Base-by-base conservation (phyloP, 2,888 invertebrate genomes). In the Perizoma flavofasciatum region DNA sequence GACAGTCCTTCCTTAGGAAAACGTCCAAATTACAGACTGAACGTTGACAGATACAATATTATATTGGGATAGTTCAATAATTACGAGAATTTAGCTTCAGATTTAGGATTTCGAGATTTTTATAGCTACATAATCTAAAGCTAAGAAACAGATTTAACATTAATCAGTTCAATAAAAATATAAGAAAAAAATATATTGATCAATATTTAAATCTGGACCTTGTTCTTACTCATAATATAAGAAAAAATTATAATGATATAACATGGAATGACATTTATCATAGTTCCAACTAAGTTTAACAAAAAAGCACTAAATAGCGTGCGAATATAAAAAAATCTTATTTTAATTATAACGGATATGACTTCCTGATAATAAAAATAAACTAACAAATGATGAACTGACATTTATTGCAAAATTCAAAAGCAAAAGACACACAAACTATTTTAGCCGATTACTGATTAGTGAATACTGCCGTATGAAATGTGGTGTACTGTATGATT, bases 321-420 rank as follows among this genome's bases (percentile, higher is more conserved):
- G 22, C 22, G 22, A 22, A 22, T 55, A 22, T 55, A 22, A 11
- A 62, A 48, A 8, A 57, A 11, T 45, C 39, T 8, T 40, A 46
- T 37, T 49, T 47, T 46, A 11, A 9, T n/a, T 6, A 43, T 22
- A 49, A 34, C 48, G 52, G 61, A 61, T 54, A 61, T 56, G 64
- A 61, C 48, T 8, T 10, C 0, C 10, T 22, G 22, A 22, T 37
- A 49, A 39, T 39, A 39, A 7, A 39, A 39, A 39, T 39, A 39
- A 39, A 7, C 39, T 39, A 39, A 39, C 39, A 39, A 39, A 6
- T 39, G 7, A 39, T 39, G 7, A 39, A 7, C 39, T 39, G 7
- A 39, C 39, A 39, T 4, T 7, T 22, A 22, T 22, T 22, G 22
- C 22, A 22, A 22, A 1, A 22, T 22, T 22, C 22, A 22, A 22